A percentile compares a stretch with the other conserved stretches of the same genome.
phyloP scores from a whole-genome alignment of 2,888 invertebrate genomes.

The Drosophila hamatofila region DNA sequence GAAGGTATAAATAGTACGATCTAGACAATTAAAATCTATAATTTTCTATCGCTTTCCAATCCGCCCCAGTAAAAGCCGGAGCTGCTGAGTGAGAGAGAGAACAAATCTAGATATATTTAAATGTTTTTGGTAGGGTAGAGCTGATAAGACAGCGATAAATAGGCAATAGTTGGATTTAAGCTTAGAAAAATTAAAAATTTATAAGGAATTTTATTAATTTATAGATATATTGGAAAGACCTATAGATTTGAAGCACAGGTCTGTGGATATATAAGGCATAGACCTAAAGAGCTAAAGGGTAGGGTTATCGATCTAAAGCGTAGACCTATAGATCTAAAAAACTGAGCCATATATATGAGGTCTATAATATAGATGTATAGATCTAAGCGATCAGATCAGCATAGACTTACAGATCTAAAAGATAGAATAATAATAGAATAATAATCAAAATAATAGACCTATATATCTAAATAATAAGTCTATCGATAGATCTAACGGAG shows the following conservation, averaged over 20 bases:
- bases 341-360: neutral
- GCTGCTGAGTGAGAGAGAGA: neutral
- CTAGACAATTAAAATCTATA: neutral
- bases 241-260: neutral
- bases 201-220: neutral
- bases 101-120: neutral
- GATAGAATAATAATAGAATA: no score
- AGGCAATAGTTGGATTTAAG: neutral
- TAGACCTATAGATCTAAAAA: neutral
- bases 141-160: neutral
- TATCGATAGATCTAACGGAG: neutral
- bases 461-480: neutral
- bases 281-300: neutral
- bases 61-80: neutral
- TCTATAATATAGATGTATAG: neutral
- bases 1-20: conserved; percentile 1
- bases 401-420: neutral
- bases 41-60: neutral
- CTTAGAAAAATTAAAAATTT: neutral
- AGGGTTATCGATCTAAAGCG: neutral
- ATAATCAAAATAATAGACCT: neutral
- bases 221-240: neutral
- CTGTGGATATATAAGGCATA: neutral
- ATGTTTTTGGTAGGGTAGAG: neutral
- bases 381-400: no score